Conservation (phyloP, 2,888 invertebrate species). For the Spicauda simplicius region DNA sequence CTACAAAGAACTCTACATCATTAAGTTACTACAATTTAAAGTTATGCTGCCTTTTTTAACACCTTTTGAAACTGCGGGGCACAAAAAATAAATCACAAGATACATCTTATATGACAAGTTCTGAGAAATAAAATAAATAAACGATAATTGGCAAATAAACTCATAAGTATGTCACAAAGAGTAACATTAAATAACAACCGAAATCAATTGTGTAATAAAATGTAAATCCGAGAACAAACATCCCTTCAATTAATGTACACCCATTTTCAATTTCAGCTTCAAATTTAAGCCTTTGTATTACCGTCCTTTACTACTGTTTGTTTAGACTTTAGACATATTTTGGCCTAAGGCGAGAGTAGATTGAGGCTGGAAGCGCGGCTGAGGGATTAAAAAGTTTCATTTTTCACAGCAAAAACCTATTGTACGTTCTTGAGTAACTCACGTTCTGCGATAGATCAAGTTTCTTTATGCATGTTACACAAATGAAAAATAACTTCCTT, state of each 20-base stretch:
- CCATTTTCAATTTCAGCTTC: slow-evolving; percentile 9
- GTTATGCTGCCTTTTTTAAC: too few species aligned
- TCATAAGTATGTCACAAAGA: too few species aligned
- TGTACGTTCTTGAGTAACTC: slow-evolving; percentile 23
- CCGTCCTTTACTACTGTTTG: slow-evolving; percentile 20
- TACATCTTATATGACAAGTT: too few species aligned
- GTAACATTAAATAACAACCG: too few species aligned
- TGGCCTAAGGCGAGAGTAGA: slow-evolving; percentile 27
- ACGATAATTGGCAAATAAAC: too few species aligned
- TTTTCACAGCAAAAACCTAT: slow-evolving; percentile 33
- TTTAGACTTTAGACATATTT: slow-evolving; percentile 33
- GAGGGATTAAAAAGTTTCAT: slow-evolving; percentile 36
- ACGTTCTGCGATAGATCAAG: slow-evolving; percentile 29
- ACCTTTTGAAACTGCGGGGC: too few species aligned
- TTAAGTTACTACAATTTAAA: too few species aligned
- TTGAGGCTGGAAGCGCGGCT: slow-evolving; percentile 18
- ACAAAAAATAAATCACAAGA: too few species aligned
- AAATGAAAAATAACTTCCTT: slow-evolving; percentile 27
- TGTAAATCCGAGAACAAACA: background rate
- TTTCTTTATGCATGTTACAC: slow-evolving; percentile 26
- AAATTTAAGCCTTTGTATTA: slow-evolving; percentile 18
- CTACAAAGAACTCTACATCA: too few species aligned
- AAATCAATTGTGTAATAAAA: background rate
- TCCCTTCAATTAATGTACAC: background rate
- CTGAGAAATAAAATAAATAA: too few species aligned